A percentile compares a stretch with the other conserved stretches of the same genome.
These are phyloP conservation scores for Anaspis maculata DNA, from an alignment of 2,888 invertebrate genomes.

Conservation along the genomic window DNA sequence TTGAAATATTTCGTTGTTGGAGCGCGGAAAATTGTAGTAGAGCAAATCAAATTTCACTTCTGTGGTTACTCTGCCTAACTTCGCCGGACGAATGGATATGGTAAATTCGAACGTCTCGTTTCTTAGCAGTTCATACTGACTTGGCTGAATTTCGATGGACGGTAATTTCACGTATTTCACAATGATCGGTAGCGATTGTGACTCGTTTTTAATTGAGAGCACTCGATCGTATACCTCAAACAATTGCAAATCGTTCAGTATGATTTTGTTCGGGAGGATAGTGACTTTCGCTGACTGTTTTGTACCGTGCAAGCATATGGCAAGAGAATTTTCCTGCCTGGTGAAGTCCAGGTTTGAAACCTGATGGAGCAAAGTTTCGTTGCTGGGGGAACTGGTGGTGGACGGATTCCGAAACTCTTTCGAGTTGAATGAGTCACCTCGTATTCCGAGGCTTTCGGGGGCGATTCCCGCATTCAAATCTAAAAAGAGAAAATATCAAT, in stretches of 20 bases:
- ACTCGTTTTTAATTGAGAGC: conserved; percentile 24
- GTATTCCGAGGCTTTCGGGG: too few species aligned
- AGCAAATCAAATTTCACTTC: conserved; percentile 26
- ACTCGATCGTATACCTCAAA: conserved; percentile 28
- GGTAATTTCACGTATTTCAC: conserved; percentile 25
- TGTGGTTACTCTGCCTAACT: conserved; percentile 19
- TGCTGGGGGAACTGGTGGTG: too few species aligned
- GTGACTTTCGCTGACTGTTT: conserved; percentile 45
- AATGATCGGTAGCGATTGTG: conserved; percentile 23
- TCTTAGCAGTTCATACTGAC: conserved; percentile 18
- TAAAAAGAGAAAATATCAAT: too few species aligned
- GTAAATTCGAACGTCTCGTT: conserved; percentile 15
- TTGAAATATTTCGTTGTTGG: background rate
- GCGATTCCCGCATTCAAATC: too few species aligned
- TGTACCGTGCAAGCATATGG: conserved; percentile 51
- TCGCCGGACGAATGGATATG: conserved; percentile 21
- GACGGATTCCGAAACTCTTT: too few species aligned
- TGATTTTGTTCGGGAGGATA: conserved; percentile 43
- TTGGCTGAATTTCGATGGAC: conserved; percentile 27
- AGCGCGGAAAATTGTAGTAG: conserved; percentile 12
- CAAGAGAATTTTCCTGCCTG: too few species aligned
- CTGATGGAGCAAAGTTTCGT: too few species aligned
- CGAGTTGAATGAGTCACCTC: too few species aligned
- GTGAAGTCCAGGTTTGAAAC: too few species aligned
- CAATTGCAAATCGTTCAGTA: conserved; percentile 43